Base-by-base conservation (phyloP, 2,797 vertebrate species). In the Atherinosoma microstoma region DNA sequence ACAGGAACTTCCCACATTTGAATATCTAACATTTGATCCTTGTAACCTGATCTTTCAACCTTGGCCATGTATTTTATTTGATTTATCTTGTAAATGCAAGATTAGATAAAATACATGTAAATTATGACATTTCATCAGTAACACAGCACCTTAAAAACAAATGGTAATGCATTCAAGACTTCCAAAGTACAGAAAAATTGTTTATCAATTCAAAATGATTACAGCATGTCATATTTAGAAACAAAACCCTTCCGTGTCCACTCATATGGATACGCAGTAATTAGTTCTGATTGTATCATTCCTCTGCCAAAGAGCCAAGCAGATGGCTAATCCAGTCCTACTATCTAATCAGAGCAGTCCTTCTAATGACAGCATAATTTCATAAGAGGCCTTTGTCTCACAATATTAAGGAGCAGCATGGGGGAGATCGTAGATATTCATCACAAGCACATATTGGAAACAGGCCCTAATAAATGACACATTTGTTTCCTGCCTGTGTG, bases 241-340 rank as follows among this genome's bases (percentile, higher is more conserved):
- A 89, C 82, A 53, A 61, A 88, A 85, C 13, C 83, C 76, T 70
- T 60, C 62, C 71, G 29, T 73, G 70, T 38, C 70, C 61, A 80
- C 74, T 74, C 73, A 42, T 79, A 80, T 68, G 59, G 73, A 87
- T 82, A 74, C 54, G 60, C 38, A 36, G 64, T 80, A 89, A 90
- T 90, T 82, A 76, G 67, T 56, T 76, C 58, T 80, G 85, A 82
- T 89, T 71, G 30, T 85, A 87, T 91, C 89, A 79, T 78, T 84
- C 82, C 76, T 81, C 76, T 58, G 80, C 80, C 64, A 57, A 75
- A 72, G 70, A 87, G 85, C 78, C 40, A 34, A 89, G 81, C 94
- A 94, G 94, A 94, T 94, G 93, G 91, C 88, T 92, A 91, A 94
- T 93, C 89, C 88, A 79, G 79, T 87, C 86, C 65, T 82, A 68